Evolutionary conservation across 2,888 invertebrate species (phyloP), one percentile per base, ranked within the genome.

Genomic region (Trichopria drosophilae): DNA sequence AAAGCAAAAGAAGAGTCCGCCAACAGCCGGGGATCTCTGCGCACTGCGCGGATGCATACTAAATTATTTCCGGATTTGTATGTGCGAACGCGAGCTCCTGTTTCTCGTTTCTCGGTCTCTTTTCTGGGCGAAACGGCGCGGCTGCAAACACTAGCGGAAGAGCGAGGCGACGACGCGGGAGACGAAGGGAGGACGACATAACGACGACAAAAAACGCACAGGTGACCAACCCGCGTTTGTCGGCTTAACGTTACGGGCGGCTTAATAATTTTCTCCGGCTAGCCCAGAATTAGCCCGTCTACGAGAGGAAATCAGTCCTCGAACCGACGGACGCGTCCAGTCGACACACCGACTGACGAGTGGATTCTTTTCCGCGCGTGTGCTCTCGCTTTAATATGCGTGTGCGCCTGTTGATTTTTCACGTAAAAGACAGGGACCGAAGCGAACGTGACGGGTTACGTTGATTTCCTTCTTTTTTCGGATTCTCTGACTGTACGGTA

Each of bases 1-100:
- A 64, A 61, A 61, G 58, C 59, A 53, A 60, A 63, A 61, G 62
- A 57, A 57, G 55, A 31, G 51, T 15, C 20, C 16, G 23, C 40
- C 47, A 36, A 53, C 56, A 53, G 35, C 10, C 5, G n/a, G 16
- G 7, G 6, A 13, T 28, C 6, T 18, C 34, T 15, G 50, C 41
- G 39, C 43, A 54, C 59, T 57, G 59, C 55, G 59, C 55, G n/a
- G n/a, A 52, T 53, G 57, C 60, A 62, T 60, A 59, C 60, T 60
- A 57, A 60, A 60, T 62, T 60, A 59, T 55, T 51, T 55, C 19
- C 35, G 59, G 53, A 60, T 57, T 57, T 58, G 46, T 51, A 40
- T 44, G 41, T 41, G 51, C 36, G 34, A 35, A 34, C 41, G n/a
- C 19, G n/a, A 18, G 29, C 19, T 16, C 22, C 16, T 13, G 2